Base-by-base conservation (phyloP, 2,113 vertebrate species). In the Piaya cayana region DNA sequence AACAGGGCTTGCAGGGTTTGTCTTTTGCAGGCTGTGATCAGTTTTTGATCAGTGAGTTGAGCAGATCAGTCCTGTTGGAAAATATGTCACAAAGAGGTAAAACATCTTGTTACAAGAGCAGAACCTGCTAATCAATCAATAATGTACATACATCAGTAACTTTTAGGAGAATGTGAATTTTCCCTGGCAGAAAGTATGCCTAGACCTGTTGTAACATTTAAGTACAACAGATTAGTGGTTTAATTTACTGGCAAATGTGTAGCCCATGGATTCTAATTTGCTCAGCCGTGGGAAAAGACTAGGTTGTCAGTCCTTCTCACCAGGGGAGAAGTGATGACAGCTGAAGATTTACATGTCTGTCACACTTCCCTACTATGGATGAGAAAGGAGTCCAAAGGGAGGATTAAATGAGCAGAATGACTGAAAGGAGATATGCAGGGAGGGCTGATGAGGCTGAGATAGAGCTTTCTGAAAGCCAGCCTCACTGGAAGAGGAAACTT, bases 291-390 rank as follows among this genome's bases (percentile, higher is more conserved):
- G 91, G 92, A 94, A 94, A 95, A 88, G 56, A 43, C 56, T 49
- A 45, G 56, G 68, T 65, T 96, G 91, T 92, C 69, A 71, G 68
- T 62, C 78, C 74, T 68, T 88, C 86, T 88, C 15, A 3, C 76
- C 26, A 75, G 29, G 32, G 32, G 3, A 92, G 71, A 86, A 92
- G 83, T 82, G 93, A 70, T 0, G 45, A 94, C 86, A 92, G 79
- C 92, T 88, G 83, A 83, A 92, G 83, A 93, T 95, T 88, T 94
- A 83, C 87, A 83, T 81, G 64, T 96, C 91, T 92, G 23, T 95
- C 86, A 94, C 72, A 79, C 84, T 95, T 94, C 43, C 52, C 56
- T 86, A 32, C 23, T 88, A 29, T 56, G 64, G 68, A 67, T 64
- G 72, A 83, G 68, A 89, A 92, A 86, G 32, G 26, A 93, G 72